phyloP scores from a whole-genome alignment of 2,888 invertebrate species.

The Aporophyla nigra region DNA sequence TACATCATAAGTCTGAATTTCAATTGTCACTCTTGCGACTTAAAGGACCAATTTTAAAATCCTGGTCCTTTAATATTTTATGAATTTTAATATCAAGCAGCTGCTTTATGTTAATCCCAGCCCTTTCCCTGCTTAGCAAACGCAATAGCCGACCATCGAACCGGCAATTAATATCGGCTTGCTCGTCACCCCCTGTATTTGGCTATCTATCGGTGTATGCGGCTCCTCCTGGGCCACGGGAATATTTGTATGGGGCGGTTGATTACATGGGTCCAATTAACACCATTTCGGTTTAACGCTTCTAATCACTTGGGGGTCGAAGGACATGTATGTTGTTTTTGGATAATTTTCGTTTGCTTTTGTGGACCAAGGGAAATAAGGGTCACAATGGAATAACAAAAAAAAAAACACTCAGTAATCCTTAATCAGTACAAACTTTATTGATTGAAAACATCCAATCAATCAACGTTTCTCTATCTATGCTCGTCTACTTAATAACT shows the following conservation, averaged over 20 bases:
- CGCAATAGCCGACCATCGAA: slow-evolving; percentile 44
- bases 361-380: slow-evolving; percentile 13
- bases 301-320: slow-evolving; percentile 39
- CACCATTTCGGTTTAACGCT: slow-evolving; percentile 49
- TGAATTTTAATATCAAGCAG: slow-evolving; percentile 31
- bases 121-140: slow-evolving; percentile 28
- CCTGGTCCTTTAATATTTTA: slow-evolving; percentile 25
- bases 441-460: not conserved
- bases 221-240: slow-evolving; percentile 27
- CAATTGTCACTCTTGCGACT: slow-evolving; percentile 1
- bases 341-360: slow-evolving; percentile 41
- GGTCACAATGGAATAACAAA: not conserved
- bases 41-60: slow-evolving; percentile 24
- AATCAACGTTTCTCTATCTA: not conserved
- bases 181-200: slow-evolving; percentile 29
- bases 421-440: not conserved
- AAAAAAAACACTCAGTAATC: not conserved
- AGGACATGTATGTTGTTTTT: slow-evolving; percentile 50
- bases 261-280: slow-evolving; percentile 55
- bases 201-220: slow-evolving; percentile 24
- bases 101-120: slow-evolving; percentile 24
- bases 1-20: not conserved
- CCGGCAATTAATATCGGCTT: slow-evolving; percentile 49
- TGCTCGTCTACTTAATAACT: not conserved
- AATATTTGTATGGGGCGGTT: slow-evolving; percentile 51